These are phyloP conservation scores for Cloeon dipterum DNA, from an alignment of 2,888 invertebrate genomes.

Conservation along the genomic window DNA sequence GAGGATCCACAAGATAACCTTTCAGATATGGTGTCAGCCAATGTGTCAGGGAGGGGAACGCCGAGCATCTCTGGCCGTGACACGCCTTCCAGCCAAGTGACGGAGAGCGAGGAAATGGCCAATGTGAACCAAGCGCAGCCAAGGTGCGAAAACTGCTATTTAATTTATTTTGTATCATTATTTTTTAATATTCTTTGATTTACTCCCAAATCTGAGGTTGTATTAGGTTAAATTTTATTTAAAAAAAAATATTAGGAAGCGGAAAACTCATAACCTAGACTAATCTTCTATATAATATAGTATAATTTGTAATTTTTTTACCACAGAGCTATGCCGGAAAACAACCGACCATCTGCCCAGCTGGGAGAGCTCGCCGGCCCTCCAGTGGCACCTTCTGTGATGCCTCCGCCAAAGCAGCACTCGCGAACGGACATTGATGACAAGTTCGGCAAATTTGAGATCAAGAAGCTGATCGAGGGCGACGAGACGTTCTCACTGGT, in stretches of 20 bases:
- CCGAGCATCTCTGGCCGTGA: constrained; percentile 89
- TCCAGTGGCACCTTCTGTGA: not conserved
- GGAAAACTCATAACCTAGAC: too few relatives aligned
- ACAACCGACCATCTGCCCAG: not conserved
- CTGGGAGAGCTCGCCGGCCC: not conserved
- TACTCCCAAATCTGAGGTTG: too few relatives aligned
- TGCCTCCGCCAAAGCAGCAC: constrained; percentile 12
- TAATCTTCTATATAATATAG: too few relatives aligned
- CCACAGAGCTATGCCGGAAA: too few relatives aligned
- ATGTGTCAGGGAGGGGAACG: constrained; percentile 76
- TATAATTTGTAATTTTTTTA: too few relatives aligned
- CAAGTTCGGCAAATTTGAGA: constrained; percentile 95
- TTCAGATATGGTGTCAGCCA: constrained; percentile 92
- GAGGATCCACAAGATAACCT: constrained; percentile 68
- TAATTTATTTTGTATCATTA: not conserved
- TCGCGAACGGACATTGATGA: constrained; percentile 86
- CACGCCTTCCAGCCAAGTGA: constrained; percentile 85
- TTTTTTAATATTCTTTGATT: too few relatives aligned
- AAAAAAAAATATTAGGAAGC: too few relatives aligned
- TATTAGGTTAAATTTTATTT: too few relatives aligned
- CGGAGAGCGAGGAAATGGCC: constrained; percentile 41
- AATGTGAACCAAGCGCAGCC: not conserved
- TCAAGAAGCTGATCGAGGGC: constrained; percentile 43
- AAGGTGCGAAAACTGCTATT: not conserved
- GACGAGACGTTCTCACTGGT: constrained; percentile 94